These are phyloP conservation scores for Elachura formosa DNA, from an alignment of 2,113 vertebrate genomes.

Conservation along the genomic window DNA sequence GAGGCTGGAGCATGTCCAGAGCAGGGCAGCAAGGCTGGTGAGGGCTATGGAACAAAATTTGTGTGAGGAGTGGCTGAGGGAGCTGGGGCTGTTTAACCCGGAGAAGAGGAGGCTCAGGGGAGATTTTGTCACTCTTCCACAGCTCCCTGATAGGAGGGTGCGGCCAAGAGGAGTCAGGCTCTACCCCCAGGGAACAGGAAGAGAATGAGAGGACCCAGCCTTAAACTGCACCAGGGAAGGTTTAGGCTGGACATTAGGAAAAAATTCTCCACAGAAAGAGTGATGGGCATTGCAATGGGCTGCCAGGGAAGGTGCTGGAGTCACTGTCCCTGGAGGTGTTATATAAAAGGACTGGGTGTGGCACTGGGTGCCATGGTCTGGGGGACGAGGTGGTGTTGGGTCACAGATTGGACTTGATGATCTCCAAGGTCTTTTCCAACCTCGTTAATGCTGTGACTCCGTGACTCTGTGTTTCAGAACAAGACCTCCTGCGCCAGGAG, in stretches of 20 bases:
- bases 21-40: background rate
- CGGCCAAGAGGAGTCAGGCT: background rate
- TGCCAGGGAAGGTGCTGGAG: background rate
- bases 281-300: background rate
- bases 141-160: background rate
- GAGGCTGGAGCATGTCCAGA: background rate
- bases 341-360: background rate
- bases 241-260: background rate
- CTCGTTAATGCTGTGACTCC: rapidly evolving
- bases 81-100: background rate
- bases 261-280: rapidly evolving
- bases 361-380: background rate
- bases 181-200: background rate
- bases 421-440: too few species aligned
- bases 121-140: background rate
- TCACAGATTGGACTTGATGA: rapidly evolving
- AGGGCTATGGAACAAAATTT: background rate
- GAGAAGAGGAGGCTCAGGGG: background rate
- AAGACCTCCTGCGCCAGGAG: constrained; percentile 96
- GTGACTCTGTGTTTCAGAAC: constrained; percentile 75
- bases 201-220: background rate
- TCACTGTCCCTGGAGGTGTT: background rate
- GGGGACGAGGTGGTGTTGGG: background rate
- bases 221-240: background rate
- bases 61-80: background rate